Evolutionary conservation across 2,113 vertebrate species (phyloP), one percentile per base, ranked within the genome.

Genomic region (Nettapus auritus): DNA sequence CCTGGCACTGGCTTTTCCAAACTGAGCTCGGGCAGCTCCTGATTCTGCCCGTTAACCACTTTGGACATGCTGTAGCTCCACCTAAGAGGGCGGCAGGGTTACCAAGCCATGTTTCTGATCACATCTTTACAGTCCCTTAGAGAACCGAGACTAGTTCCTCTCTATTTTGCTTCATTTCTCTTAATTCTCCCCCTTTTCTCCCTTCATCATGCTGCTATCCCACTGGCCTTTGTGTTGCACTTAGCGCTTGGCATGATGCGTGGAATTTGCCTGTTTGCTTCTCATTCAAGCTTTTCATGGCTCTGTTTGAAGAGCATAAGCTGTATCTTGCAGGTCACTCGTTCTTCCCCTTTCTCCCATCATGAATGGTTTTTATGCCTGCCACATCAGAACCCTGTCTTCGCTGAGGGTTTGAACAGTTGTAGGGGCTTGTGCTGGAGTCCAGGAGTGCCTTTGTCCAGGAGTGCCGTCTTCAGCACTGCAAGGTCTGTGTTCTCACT

Each of bases 71-170:
- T 79, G 0, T 20, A 70, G n/a, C 46, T 88, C 25, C n/a, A 70
- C 44, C 29, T 69, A 33, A 34, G 29, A 79, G 40, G 52, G 40
- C 5, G 1, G 28, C 28, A 55, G 20, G 12, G 31, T 55, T 25
- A 67, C 22, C 55, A 56, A 40, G 36, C 23, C 0, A 0, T 42
- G 53, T 12, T 34, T 77, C 28, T 69, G 78, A 85, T 33, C 5
- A 44, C 28, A 18, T 26, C 42, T 59, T 83, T 81, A 28, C 21
- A 59, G 38, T 55, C 77, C 19, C 13, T 22, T 36, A 13, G 46
- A 74, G 34, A 76, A 74, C 0, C 42, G 21, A 29, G 40, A 29
- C 26, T 56, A 38, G 11, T 55, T 80, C 17, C 42, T 70, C 26
- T n/a, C 60, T 92, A 25, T 9, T 82, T 91, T 73, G 7, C 62